These are phyloP conservation scores for Larimichthys crocea DNA, from an alignment of 2,113 vertebrate species.

Conservation along the genomic window DNA sequence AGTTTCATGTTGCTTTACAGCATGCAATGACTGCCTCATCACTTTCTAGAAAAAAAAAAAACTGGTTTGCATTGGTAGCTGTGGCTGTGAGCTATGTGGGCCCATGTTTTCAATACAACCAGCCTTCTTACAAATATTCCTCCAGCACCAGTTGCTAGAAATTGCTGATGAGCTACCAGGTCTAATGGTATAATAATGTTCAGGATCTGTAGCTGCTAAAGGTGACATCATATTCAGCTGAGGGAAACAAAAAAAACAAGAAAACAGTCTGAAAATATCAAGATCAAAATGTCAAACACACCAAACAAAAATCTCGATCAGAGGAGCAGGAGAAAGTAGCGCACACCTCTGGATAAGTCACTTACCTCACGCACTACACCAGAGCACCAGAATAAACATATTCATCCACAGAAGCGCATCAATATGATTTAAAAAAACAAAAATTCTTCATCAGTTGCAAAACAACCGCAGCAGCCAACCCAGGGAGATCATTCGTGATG, in stretches of 20 bases:
- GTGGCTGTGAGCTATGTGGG: neutral
- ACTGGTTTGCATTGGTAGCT: constrained; percentile 19
- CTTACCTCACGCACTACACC: constrained; percentile 80
- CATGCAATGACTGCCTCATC: constrained; percentile 23
- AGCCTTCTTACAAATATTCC: neutral
- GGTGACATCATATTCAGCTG: neutral
- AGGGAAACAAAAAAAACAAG: neutral
- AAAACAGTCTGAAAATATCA: neutral
- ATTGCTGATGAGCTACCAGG: constrained; percentile 6
- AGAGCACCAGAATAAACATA: constrained; percentile 72
- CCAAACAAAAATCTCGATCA: constrained; percentile 10
- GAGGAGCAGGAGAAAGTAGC: constrained; percentile 59
- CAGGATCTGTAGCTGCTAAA: neutral
- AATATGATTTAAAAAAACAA: constrained; percentile 6
- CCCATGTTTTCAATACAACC: neutral
- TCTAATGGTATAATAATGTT: neutral
- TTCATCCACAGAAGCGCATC: constrained; percentile 64
- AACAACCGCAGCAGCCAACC: constrained; percentile 47
- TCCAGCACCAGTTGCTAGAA: constrained; percentile 51
- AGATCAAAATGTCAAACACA: constrained; percentile 17
- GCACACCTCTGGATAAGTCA: constrained; percentile 71
- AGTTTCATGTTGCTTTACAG: constrained; percentile 19
- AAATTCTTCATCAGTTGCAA: constrained; percentile 59
- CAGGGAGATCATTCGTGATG: neutral
- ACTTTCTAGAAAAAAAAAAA: constrained; percentile 27